These are phyloP conservation scores for Trichopria drosophilae DNA, from an alignment of 2,888 invertebrate genomes.

Conservation along the genomic window DNA sequence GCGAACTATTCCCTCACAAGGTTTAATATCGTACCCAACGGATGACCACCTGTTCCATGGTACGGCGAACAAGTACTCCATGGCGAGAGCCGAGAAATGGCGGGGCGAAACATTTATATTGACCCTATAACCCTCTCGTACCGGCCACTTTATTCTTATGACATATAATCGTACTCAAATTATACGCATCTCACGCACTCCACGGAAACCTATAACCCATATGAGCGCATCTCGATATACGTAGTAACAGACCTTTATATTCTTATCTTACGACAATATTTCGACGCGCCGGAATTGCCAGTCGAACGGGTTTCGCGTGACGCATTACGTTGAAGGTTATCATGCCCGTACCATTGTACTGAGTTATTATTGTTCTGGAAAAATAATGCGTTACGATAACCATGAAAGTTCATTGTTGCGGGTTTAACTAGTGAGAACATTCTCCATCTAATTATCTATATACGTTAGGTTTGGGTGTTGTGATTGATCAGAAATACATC, in stretches of 20 bases:
- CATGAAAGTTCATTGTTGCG: too few relatives aligned
- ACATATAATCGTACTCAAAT: conserved; percentile 18
- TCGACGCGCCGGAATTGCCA: conserved; percentile 35
- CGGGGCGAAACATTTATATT: conserved; percentile 29
- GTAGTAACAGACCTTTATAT: conserved; percentile 14
- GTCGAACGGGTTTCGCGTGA: conserved; percentile 41
- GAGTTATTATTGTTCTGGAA: too few relatives aligned
- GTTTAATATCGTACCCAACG: too few relatives aligned
- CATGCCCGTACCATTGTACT: too few relatives aligned
- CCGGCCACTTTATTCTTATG: conserved; percentile 26
- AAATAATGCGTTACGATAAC: too few relatives aligned
- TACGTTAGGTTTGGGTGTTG: too few relatives aligned
- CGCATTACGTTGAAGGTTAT: too few relatives aligned
- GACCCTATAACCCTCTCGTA: conserved; percentile 28
- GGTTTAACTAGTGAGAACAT: too few relatives aligned
- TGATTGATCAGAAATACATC: too few relatives aligned
- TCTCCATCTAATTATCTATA: too few relatives aligned
- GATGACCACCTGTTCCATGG: too few relatives aligned
- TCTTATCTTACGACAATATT: conserved; percentile 34
- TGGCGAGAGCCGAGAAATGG: conserved; percentile 11
- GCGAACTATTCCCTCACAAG: conserved; percentile 19
- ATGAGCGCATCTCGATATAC: background rate
- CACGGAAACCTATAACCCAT: conserved; percentile 9
- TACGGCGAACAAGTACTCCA: conserved; percentile 21
- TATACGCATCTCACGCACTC: conserved; percentile 3